Evolutionary conservation across 2,113 vertebrate genomes (phyloP).

Genomic region (Paracanthobrama guichenoti): DNA sequence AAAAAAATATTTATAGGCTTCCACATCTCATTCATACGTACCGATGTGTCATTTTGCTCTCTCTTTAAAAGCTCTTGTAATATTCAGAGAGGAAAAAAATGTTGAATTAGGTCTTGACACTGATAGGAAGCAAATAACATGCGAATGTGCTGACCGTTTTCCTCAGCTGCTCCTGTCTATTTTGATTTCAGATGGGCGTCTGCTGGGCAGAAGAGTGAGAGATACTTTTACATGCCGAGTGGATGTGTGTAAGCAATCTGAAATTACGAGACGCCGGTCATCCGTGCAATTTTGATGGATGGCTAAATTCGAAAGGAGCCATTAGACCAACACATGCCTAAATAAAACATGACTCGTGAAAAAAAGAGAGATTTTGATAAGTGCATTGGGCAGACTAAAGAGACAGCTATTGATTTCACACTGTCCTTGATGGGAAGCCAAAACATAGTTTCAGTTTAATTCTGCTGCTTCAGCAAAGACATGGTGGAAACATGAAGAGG

Average conservation of each 20-base stretch:
- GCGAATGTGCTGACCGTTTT: not conserved
- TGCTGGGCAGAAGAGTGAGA: not conserved
- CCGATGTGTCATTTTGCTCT: not conserved
- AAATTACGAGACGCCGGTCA: conserved; percentile 56
- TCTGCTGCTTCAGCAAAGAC: conserved; percentile 52
- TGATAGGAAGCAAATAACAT: not conserved
- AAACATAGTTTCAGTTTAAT: conserved; percentile 60
- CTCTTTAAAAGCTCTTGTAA: not conserved
- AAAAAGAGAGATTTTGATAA: conserved; percentile 58
- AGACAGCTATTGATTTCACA: conserved; percentile 68
- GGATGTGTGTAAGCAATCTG: conserved; percentile 20
- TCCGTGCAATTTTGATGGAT: conserved; percentile 68
- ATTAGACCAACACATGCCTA: conserved; percentile 62
- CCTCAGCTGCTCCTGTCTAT: not conserved
- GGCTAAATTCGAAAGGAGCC: conserved; percentile 65
- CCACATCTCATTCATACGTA: conserved; percentile 36
- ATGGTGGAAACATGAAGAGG: not conserved
- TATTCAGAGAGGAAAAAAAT: not conserved
- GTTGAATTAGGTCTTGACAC: not conserved
- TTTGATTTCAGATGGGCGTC: not conserved
- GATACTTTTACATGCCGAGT: not conserved
- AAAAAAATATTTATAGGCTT: conserved; percentile 35
- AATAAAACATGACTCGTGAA: conserved; percentile 67
- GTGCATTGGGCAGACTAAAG: conserved; percentile 57
- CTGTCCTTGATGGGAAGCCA: conserved; percentile 57